Evolutionary conservation across 2,888 invertebrate species (phyloP), one percentile per base, ranked within the genome.

Genomic region (Cryptophagus acutangulus): DNA sequence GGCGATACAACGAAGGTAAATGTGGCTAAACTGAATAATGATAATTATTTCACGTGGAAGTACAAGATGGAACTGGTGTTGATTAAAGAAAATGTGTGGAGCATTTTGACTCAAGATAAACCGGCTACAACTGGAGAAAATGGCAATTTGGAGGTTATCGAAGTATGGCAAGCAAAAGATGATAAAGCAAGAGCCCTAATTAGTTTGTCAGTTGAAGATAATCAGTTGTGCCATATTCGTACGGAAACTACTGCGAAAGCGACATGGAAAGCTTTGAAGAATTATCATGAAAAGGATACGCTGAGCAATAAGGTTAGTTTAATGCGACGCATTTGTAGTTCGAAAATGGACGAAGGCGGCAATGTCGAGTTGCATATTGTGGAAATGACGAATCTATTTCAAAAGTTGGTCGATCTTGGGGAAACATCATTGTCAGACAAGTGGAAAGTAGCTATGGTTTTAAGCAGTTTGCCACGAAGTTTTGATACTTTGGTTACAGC

Each of bases 401-500:
- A 38, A 33, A 20, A 24, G 8, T 12, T 14, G 12, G 25, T 24
- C 3, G 14, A 31, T n/a, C n/a, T 38, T 15, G 33, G 31, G 16
- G 38, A 38, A 33, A 33, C 12, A 24, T n/a, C n/a, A n/a, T 17
- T 38, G 15, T 24, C 33, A 33, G 33, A 38, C 10, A 18, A 30
- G 6, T 16, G 24, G 24, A 10, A 14, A 18, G 36, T 36, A 5
- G 36, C 36, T 2, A 25, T 25, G 10, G n/a, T 18, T 12, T 20
- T 18, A 14, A 12, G 25, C 26, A 36, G 36, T 25, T 36, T 36
- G 24, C 26, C 26, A 8, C 25, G 14, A 36, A 36, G 26, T 36
- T 36, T 25, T 24, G 25, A 36, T 17, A 24, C 17, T 36, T 25
- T 25, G 25, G 36, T 25, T 13, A 36, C 36, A 3, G 26, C 36